Percentiles rank a stretch among this genome's conserved stretches.
Evolutionary conservation across 2,888 invertebrate species (phyloP).

Genomic region (Prosopocoilus inquinatus): DNA sequence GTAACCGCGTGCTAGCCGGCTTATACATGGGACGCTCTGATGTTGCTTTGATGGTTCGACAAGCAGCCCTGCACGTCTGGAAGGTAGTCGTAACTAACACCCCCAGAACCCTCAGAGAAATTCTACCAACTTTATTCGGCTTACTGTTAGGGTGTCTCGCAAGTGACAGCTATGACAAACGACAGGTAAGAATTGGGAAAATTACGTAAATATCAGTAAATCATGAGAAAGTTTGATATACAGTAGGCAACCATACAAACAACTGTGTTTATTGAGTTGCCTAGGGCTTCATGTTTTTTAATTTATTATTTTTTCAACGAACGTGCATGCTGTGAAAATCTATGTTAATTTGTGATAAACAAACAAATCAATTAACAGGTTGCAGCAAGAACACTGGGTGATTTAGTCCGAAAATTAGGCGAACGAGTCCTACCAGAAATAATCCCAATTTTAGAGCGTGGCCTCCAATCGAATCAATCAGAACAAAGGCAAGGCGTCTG

Average conservation of each 20-base stretch:
- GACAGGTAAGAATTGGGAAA: constrained; percentile 61
- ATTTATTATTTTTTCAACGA: too few species aligned
- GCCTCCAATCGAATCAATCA: constrained; percentile 84
- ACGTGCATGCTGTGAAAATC: too few species aligned
- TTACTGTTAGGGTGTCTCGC: constrained; percentile 91
- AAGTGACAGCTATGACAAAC: constrained; percentile 92
- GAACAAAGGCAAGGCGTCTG: constrained; percentile 99
- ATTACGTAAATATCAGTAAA: background rate
- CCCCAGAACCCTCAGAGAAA: constrained; percentile 92
- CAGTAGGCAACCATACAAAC: too few species aligned
- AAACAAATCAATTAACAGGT: too few species aligned
- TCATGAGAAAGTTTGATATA: background rate
- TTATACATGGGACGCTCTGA: constrained; percentile 97
- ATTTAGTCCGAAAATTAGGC: constrained; percentile 94
- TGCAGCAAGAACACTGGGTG: constrained; percentile 93
- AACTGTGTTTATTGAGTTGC: too few species aligned
- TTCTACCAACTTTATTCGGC: constrained; percentile 90
- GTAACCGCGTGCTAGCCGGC: constrained; percentile 91
- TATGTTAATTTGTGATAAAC: too few species aligned
- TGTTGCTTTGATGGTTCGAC: constrained; percentile 93
- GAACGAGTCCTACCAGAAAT: constrained; percentile 97
- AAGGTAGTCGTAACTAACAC: constrained; percentile 99
- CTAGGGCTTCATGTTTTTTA: too few species aligned
- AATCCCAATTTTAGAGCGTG: constrained; percentile 93
- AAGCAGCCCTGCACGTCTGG: constrained; percentile 98